Evolutionary conservation across 92 coral and sea anemone species (phyloP), one percentile per base, ranked within the genome.

Genomic region (Plumapathes pennacea): DNA sequence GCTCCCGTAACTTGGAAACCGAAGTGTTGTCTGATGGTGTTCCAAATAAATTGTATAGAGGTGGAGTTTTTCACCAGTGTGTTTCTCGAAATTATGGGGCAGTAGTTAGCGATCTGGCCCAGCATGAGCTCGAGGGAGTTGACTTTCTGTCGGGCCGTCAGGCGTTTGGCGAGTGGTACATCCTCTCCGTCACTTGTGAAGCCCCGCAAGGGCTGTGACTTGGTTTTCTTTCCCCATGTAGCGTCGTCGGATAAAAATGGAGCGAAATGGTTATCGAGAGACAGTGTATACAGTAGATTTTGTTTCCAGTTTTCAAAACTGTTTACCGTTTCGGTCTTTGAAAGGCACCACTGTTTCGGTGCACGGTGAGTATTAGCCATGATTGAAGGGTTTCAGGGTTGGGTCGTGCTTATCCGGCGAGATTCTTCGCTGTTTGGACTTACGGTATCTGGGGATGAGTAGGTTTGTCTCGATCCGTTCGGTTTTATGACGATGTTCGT

Each of bases 1-100:
- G 81, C 84, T 13, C 80, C 72, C 4, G 89, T 83, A 23, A 45
- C 54, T 57, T 78, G 90, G 51, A 84, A 84, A 13, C 83, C 82
- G 60, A 72, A 84, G 67, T 85, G 79, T 24, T 57, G 65, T 10
- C 83, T 36, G 30, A 85, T 72, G 17, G 64, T 72, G 25, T 85
- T 63, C 91, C 79, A 79, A 28, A 78, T 79, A 50, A 15, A 57
- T 17, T 67, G 63, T 9, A 85, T 13, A 15, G 83, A 85, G n/a
- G 83, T 67, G 21, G 86, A 79, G 31, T 73, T 80, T 44, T 77
- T 84, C 20, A 74, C 82, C 3, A 69, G 50, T 28, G 86, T 50
- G 56, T 50, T 71, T 10, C 85, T 33, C 9, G 81, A 64, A 27
- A 84, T 76, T 1, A 83, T 53, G 20, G 80, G 89, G 70, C 83